phyloP scores from a whole-genome alignment of 2,888 invertebrate genomes.

The Synanthedon formicaeformis region DNA sequence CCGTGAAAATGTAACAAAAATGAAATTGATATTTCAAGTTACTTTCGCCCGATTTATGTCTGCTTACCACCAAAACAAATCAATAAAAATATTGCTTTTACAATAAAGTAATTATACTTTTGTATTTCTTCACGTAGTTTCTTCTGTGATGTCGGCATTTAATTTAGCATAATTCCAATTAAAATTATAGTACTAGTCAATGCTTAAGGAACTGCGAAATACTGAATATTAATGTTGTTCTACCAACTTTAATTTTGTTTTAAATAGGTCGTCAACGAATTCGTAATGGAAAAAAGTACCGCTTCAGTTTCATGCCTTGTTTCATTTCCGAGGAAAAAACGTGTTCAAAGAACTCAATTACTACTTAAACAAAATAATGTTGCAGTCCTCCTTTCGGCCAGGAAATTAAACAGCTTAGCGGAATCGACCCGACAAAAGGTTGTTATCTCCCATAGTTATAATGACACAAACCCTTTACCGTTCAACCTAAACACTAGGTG shows the following conservation, averaged over 20 bases:
- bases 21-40: too few relatives aligned
- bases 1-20: too few relatives aligned
- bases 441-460: constrained; percentile 58
- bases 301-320: constrained; percentile 26
- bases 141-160: too few relatives aligned
- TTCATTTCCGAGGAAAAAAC: constrained; percentile 61
- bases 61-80: too few relatives aligned
- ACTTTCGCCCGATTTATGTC: too few relatives aligned
- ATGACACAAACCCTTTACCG: constrained; percentile 37
- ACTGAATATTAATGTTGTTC: too few relatives aligned
- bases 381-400: constrained; percentile 50
- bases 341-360: constrained; percentile 61
- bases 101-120: too few relatives aligned
- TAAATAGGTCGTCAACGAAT: constrained; percentile 2
- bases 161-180: too few relatives aligned
- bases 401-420: constrained; percentile 66
- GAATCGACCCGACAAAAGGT: constrained; percentile 40
- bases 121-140: too few relatives aligned
- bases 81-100: too few relatives aligned
- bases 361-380: constrained; percentile 63
- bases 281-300: neutral
- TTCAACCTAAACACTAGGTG: constrained; percentile 35
- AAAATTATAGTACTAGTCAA: too few relatives aligned
- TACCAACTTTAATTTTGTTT: neutral
- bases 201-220: too few relatives aligned